Conservation (phyloP, 2,888 invertebrate species). For the Phoenoteleia sp. region DNA sequence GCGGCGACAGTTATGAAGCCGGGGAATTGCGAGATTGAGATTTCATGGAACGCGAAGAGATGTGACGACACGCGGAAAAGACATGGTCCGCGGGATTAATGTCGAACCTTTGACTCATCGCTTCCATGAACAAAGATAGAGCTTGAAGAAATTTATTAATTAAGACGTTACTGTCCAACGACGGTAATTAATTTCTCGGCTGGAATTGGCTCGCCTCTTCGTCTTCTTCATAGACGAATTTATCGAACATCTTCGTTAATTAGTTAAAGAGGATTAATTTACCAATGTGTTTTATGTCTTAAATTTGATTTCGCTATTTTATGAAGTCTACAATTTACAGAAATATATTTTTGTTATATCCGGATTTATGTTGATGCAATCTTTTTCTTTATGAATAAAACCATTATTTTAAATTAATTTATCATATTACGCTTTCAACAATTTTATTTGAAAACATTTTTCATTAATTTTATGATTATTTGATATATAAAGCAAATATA, state of each 20-base stretch:
- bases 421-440: no score
- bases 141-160: slow-evolving; percentile 61
- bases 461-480: no score
- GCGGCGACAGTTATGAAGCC: slow-evolving; percentile 47
- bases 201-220: slow-evolving; percentile 10
- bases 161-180: slow-evolving; percentile 59
- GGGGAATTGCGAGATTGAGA: slow-evolving; percentile 44
- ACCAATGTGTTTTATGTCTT: neutral
- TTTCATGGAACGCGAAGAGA: slow-evolving; percentile 38
- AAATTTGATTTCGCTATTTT: neutral
- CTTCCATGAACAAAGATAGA: slow-evolving; percentile 38
- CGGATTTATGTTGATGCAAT: no score
- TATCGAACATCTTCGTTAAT: slow-evolving; percentile 56
- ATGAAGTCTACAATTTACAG: neutral
- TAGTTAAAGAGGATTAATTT: slow-evolving; percentile 54
- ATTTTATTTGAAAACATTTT: no score
- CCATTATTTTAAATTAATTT: no score
- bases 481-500: no score
- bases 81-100: slow-evolving; percentile 45
- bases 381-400: no score
- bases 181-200: slow-evolving; percentile 61
- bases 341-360: no score
- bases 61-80: slow-evolving; percentile 61
- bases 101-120: slow-evolving; percentile 57
- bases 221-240: slow-evolving; percentile 10